phyloP scores from a whole-genome alignment of 2,113 vertebrate genomes.

The Oncorhynchus keta region DNA sequence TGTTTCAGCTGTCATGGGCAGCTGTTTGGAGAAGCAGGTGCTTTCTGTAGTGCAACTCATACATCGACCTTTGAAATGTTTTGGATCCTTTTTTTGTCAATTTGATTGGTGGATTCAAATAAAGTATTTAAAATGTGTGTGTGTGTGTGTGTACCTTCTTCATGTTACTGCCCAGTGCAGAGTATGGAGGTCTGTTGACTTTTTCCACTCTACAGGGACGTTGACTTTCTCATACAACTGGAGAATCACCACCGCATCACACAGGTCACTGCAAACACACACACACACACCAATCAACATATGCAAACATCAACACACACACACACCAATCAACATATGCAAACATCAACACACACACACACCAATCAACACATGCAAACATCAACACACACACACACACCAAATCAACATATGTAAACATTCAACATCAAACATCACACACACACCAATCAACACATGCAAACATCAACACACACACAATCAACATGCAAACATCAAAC shows the following conservation, averaged over 20 bases:
- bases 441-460: too few species aligned
- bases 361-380: too few species aligned
- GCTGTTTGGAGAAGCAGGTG: too few species aligned
- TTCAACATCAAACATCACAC: too few species aligned
- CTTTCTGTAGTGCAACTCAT: too few species aligned
- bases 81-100: not conserved
- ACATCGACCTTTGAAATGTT: not conserved
- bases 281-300: not conserved
- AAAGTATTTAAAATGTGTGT: constrained; percentile 16
- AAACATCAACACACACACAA: too few species aligned
- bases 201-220: constrained; percentile 84
- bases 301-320: not conserved
- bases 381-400: too few species aligned
- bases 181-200: constrained; percentile 89
- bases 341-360: constrained; percentile 11
- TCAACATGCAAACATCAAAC: too few species aligned
- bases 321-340: too few species aligned
- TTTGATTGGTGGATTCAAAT: too few species aligned
- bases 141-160: constrained; percentile 78
- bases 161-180: constrained; percentile 87
- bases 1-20: too few species aligned
- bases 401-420: too few species aligned
- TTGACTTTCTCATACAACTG: constrained; percentile 88
- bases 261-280: constrained; percentile 69
- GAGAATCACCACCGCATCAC: constrained; percentile 83